Conservation (phyloP, 1,140 invertebrate genomes). For the Papilio aristodemus region DNA sequence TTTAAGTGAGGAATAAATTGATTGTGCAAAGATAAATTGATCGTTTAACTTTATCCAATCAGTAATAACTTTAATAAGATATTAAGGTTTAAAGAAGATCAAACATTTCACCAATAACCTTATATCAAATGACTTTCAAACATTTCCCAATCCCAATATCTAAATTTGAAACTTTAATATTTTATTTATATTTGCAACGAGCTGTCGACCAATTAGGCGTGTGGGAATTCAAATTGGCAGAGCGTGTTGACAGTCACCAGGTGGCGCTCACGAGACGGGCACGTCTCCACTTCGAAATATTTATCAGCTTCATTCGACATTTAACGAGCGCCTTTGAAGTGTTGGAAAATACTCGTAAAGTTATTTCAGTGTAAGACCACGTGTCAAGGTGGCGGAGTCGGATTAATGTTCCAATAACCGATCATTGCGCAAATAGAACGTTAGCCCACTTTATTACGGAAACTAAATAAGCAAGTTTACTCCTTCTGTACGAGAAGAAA, state of each 20-base stretch:
- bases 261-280: constrained; percentile 49
- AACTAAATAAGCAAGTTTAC: background rate
- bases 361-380: constrained; percentile 56
- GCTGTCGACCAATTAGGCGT: constrained; percentile 64
- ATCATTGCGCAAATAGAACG: constrained; percentile 20
- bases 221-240: constrained; percentile 70
- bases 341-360: constrained; percentile 66
- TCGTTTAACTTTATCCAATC: too few species aligned
- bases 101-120: background rate
- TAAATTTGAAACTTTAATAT: constrained; percentile 46
- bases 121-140: background rate
- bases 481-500: too few species aligned
- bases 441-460: background rate
- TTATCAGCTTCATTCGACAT: constrained; percentile 56
- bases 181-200: constrained; percentile 61
- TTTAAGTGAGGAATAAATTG: background rate
- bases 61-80: too few species aligned
- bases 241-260: constrained; percentile 67
- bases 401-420: constrained; percentile 57
- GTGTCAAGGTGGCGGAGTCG: constrained; percentile 43
- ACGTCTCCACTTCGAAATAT: constrained; percentile 54
- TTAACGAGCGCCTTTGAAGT: constrained; percentile 76
- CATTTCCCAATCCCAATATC: background rate
- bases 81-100: too few species aligned
- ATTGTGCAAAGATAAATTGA: background rate